phyloP scores from a whole-genome alignment of 2,888 invertebrate species.

The Diaperis boleti region DNA sequence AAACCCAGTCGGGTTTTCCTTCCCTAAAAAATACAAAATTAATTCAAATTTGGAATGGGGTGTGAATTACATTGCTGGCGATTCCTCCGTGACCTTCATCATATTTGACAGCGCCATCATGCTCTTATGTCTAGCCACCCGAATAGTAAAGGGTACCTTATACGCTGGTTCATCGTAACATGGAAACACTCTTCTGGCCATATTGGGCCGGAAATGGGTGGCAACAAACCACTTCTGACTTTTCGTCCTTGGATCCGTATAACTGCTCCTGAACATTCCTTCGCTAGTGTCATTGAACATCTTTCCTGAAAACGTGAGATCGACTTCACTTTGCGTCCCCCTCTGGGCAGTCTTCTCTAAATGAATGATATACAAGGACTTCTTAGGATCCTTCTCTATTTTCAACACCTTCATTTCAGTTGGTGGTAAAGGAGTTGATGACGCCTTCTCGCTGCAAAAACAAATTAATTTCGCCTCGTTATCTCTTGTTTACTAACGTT shows the following conservation, averaged over 20 bases:
- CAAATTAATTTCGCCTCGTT: not conserved
- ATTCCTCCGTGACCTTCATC: conserved; percentile 70
- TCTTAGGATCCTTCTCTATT: conserved; percentile 71
- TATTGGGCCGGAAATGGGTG: conserved; percentile 78
- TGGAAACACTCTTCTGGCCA: conserved; percentile 82
- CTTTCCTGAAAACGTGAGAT: conserved; percentile 75
- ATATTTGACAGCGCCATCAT: conserved; percentile 76
- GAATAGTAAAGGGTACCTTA: conserved; percentile 78
- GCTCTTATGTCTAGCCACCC: conserved; percentile 71
- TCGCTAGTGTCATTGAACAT: conserved; percentile 74
- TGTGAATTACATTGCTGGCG: no score
- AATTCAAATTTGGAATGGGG: no score
- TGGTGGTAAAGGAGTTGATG: conserved; percentile 52
- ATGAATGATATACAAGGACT: conserved; percentile 72
- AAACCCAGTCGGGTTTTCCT: conserved; percentile 72
- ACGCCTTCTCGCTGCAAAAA: conserved; percentile 49
- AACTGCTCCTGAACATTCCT: conserved; percentile 78
- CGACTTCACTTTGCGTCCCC: conserved; percentile 72
- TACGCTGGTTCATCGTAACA: conserved; percentile 85
- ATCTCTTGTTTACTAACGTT: conserved; percentile 41
- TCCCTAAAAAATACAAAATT: conserved; percentile 63
- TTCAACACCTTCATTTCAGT: conserved; percentile 39
- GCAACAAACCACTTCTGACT: conserved; percentile 71
- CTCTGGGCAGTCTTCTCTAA: conserved; percentile 71
- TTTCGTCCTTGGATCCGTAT: conserved; percentile 65